Percentiles rank a stretch among this genome's conserved stretches.
Evolutionary conservation across 2,113 vertebrate genomes (phyloP).

Genomic region (Mesoclemmys tuberculata): DNA sequence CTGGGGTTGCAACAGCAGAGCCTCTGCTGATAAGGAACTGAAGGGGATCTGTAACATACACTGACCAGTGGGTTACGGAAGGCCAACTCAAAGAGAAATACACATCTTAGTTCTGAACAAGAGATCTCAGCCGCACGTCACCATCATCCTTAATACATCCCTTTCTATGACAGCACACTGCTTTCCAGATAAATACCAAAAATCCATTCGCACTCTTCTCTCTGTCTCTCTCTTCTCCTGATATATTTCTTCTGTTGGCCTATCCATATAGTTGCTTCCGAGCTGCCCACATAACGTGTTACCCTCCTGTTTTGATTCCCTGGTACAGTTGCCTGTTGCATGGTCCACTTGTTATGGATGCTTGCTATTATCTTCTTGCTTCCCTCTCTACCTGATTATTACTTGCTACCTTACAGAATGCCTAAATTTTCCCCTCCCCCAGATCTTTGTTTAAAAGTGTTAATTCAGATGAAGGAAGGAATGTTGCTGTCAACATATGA

Average conservation of each 20-base stretch:
- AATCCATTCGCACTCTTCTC: not conserved
- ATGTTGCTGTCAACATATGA: slow-evolving; percentile 43
- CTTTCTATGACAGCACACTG: not conserved
- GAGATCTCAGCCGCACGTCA: not conserved
- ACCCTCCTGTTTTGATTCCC: not conserved
- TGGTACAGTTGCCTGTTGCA: not conserved
- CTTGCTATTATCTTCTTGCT: slow-evolving; percentile 14
- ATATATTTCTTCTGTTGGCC: not conserved
- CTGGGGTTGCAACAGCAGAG: not conserved
- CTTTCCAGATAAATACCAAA: not conserved
- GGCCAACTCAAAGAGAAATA: not conserved
- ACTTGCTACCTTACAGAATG: slow-evolving; percentile 45
- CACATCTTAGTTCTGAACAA: not conserved
- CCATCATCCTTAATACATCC: not conserved
- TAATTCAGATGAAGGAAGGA: slow-evolving; percentile 56
- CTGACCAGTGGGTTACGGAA: not conserved
- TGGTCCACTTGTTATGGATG: slow-evolving; percentile 17
- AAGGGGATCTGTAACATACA: not conserved
- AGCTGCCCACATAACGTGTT: not conserved
- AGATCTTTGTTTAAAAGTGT: slow-evolving; percentile 45
- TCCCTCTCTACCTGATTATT: slow-evolving; percentile 42
- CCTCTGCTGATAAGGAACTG: not conserved
- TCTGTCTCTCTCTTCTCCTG: not conserved
- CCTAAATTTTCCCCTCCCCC: slow-evolving; percentile 36
- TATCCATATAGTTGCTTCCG: slow-evolving; percentile 14